phyloP scores from a whole-genome alignment of 1,140 invertebrate genomes.

The Drosophila prosaltans region DNA sequence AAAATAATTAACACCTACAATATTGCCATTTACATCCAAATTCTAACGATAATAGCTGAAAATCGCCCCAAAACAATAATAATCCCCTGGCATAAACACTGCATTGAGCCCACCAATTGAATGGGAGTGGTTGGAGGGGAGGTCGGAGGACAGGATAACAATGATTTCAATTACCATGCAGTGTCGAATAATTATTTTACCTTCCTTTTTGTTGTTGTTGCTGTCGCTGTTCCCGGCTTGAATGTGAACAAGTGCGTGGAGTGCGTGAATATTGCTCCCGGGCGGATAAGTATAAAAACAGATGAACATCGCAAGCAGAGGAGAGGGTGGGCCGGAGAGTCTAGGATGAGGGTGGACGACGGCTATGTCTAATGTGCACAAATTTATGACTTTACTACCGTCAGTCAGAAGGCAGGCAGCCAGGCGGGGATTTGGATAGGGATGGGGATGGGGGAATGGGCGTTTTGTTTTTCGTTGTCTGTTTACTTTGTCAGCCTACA shows the following conservation, averaged over 20 bases:
- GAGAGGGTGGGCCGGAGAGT: slow-evolving; percentile 1
- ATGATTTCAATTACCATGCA: slow-evolving; percentile 82
- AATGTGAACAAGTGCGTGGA: slow-evolving; percentile 71
- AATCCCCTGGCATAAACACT: slow-evolving; percentile 66
- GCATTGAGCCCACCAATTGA: slow-evolving; percentile 46
- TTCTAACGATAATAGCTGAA: slow-evolving; percentile 44
- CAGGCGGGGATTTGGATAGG: too few species aligned
- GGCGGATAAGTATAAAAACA: slow-evolving; percentile 81
- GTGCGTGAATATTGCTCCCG: slow-evolving; percentile 82
- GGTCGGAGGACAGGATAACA: slow-evolving; percentile 68
- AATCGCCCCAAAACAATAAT: slow-evolving; percentile 66
- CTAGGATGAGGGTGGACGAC: slow-evolving; percentile 45
- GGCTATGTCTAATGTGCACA: slow-evolving; percentile 82
- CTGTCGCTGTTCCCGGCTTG: not conserved
- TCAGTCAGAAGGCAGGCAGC: slow-evolving; percentile 19
- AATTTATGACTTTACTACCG: slow-evolving; percentile 81
- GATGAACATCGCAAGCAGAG: slow-evolving; percentile 53
- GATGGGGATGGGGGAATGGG: slow-evolving; percentile 31
- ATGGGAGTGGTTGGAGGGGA: slow-evolving; percentile 3
- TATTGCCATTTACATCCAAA: slow-evolving; percentile 16
- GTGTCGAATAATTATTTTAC: slow-evolving; percentile 82
- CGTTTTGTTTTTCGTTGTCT: slow-evolving; percentile 56
- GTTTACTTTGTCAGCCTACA: slow-evolving; percentile 62
- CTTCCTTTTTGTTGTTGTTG: slow-evolving; percentile 52
- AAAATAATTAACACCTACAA: slow-evolving; percentile 61